These are phyloP conservation scores for Cheirogaleus medius DNA, from an alignment of 2,113 vertebrate genomes.

Conservation along the genomic window DNA sequence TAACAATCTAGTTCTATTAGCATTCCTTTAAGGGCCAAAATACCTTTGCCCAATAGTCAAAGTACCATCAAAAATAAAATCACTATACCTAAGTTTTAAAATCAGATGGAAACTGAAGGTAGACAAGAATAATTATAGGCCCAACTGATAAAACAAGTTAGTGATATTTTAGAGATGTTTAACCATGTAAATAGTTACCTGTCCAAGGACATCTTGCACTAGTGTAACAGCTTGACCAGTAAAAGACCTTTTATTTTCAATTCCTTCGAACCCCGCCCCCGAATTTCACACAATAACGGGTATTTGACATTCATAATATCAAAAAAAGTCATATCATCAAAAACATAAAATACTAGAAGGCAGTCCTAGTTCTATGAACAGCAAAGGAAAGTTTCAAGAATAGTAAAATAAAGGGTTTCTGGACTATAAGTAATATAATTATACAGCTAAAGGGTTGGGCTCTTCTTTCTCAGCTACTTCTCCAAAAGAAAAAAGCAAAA, in stretches of 20 bases:
- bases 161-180: constrained; percentile 28
- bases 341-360: neutral
- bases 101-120: neutral
- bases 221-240: neutral
- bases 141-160: neutral
- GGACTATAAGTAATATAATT: neutral
- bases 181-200: neutral
- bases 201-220: neutral
- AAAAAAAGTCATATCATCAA: neutral
- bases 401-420: neutral
- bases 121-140: neutral
- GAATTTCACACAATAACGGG: neutral
- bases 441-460: neutral
- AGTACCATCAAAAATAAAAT: constrained; percentile 13
- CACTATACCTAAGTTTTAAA: neutral
- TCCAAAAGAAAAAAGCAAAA: neutral
- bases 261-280: neutral
- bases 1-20: neutral
- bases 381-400: neutral
- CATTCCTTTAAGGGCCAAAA: neutral
- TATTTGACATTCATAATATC: neutral
- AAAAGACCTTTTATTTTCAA: neutral
- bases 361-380: neutral
- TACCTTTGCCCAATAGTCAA: neutral
- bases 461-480: neutral